A percentile compares a stretch with the other conserved stretches of the same genome.
Conservation (phyloP, 2,888 invertebrate genomes). For the Ferdinandea cuprea region DNA sequence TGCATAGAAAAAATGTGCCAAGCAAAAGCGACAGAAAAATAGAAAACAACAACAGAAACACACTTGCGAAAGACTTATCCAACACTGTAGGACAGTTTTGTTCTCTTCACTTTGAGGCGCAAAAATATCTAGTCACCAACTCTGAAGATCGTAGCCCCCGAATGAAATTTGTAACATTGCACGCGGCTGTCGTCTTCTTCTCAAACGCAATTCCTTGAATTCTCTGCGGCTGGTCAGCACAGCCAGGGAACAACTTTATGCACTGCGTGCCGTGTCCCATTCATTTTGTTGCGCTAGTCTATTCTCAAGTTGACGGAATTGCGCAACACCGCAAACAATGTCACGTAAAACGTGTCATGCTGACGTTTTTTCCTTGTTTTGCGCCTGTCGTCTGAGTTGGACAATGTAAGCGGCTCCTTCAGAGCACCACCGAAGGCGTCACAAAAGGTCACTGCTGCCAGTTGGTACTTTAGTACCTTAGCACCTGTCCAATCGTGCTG, state of each 20-base stretch:
- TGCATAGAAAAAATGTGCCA: constrained; percentile 47
- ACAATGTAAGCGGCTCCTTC: constrained; percentile 68
- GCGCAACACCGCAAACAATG: constrained; percentile 69
- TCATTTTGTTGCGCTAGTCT: constrained; percentile 50
- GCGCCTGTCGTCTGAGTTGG: constrained; percentile 44
- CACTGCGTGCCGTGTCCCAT: constrained; percentile 37
- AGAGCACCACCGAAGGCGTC: constrained; percentile 56
- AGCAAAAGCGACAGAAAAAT: too few relatives aligned
- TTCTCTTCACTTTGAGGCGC: constrained; percentile 26
- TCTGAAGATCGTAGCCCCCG: constrained; percentile 17
- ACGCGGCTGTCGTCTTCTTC: constrained; percentile 39
- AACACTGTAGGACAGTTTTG: constrained; percentile 20
- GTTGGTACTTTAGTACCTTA: constrained; percentile 41
- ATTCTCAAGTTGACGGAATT: constrained; percentile 73
- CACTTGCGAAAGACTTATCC: constrained; percentile 53
- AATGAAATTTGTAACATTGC: constrained; percentile 71
- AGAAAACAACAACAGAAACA: constrained; percentile 1
- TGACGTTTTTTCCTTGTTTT: constrained; percentile 63
- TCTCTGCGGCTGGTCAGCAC: constrained; percentile 66
- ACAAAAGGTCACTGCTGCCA: constrained; percentile 67
- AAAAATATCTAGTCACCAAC: constrained; percentile 29
- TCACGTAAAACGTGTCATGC: constrained; percentile 70
- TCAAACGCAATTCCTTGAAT: constrained; percentile 64
- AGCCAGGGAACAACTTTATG: constrained; percentile 31
- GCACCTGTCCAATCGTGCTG: constrained; percentile 62